Conservation (phyloP, 1,140 invertebrate species). For the Anoplophora glabripennis region DNA sequence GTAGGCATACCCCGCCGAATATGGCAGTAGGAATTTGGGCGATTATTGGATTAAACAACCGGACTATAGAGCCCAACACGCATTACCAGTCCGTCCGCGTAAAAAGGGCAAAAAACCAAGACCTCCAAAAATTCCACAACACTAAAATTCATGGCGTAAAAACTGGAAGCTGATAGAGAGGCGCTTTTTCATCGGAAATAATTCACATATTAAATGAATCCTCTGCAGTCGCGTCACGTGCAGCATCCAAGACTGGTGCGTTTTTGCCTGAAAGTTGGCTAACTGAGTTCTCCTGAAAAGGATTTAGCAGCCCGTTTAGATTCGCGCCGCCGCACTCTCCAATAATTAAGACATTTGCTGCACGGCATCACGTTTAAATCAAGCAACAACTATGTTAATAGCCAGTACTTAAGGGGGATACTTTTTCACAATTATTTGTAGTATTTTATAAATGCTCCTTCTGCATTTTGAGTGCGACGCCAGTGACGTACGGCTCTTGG, state of each 20-base stretch:
- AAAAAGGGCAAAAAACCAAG: slow-evolving; percentile 19
- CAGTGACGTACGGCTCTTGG: neutral
- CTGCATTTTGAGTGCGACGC: neutral
- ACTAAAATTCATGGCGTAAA: slow-evolving; percentile 30
- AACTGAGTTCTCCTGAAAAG: slow-evolving; percentile 43
- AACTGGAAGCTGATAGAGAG: slow-evolving; percentile 32
- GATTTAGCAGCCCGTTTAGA: slow-evolving; percentile 47
- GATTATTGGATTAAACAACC: no score
- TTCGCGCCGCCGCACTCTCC: slow-evolving; percentile 42
- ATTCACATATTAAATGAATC: slow-evolving; percentile 38
- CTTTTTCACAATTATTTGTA: slow-evolving; percentile 40
- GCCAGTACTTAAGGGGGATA: slow-evolving; percentile 37
- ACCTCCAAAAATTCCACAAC: slow-evolving; percentile 37
- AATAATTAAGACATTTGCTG: slow-evolving; percentile 50
- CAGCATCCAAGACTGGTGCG: slow-evolving; percentile 35
- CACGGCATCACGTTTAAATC: slow-evolving; percentile 47
- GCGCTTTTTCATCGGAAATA: slow-evolving; percentile 40
- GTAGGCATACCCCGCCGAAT: no score
- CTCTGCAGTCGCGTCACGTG: slow-evolving; percentile 43
- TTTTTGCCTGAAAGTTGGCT: slow-evolving; percentile 38
- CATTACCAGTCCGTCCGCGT: slow-evolving; percentile 21
- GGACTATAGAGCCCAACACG: neutral
- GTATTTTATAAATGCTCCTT: slow-evolving; percentile 33
- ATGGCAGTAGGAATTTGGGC: no score
- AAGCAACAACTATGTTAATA: slow-evolving; percentile 47